phyloP scores from a whole-genome alignment of 2,113 vertebrate species.

The Callaeas wilsoni region DNA sequence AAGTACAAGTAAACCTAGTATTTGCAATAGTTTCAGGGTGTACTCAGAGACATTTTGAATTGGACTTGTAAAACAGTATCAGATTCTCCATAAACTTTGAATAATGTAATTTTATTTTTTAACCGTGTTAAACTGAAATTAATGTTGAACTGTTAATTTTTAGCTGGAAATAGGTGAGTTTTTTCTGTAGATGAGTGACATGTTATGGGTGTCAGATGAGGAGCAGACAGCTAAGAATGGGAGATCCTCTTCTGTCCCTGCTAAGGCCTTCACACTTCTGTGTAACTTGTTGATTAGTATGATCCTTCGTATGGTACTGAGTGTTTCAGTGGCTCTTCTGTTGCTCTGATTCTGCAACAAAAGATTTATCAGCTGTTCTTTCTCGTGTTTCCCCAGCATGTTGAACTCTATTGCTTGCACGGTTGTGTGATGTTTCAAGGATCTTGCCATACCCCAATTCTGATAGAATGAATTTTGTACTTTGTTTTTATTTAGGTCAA shows the following conservation, averaged over 20 bases:
- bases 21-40: not conserved
- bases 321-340: not conserved
- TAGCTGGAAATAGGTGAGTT: not conserved
- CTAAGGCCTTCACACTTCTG: not conserved
- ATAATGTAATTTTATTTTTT: not conserved
- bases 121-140: not conserved
- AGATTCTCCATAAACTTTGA: not conserved
- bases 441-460: not conserved
- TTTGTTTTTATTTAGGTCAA: constrained; percentile 77
- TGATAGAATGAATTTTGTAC: not conserved
- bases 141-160: not conserved
- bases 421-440: not conserved
- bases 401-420: not conserved
- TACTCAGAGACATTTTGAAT: not conserved
- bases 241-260: not conserved
- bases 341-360: not conserved
- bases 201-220: not conserved
- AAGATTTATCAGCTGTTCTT: not conserved
- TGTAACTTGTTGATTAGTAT: not conserved
- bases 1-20: not conserved
- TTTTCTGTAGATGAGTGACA: not conserved
- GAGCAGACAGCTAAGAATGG: not conserved
- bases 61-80: not conserved
- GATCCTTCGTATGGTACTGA: not conserved
- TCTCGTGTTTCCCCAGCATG: not conserved